phyloP scores from a whole-genome alignment of 2,113 vertebrate species.

The Ariopsis seemanni region DNA sequence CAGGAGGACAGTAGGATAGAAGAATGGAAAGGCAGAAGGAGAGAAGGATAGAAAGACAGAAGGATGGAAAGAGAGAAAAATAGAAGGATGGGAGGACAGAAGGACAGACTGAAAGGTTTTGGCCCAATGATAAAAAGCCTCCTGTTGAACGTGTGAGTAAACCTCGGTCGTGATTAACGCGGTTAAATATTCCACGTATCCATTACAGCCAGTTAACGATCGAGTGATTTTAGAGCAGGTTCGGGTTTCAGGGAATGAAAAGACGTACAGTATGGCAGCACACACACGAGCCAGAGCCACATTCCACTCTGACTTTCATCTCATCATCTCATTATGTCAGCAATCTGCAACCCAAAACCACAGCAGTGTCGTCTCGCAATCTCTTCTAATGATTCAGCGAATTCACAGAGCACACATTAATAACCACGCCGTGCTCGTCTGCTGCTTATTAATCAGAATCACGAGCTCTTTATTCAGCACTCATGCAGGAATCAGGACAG shows the following conservation, averaged over 20 bases:
- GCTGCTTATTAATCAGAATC: not conserved
- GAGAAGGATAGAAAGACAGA: not conserved
- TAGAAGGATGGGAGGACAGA: not conserved
- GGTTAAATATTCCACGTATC: not conserved
- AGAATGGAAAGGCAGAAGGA: too few relatives aligned
- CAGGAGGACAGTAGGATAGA: too few relatives aligned
- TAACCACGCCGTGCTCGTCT: not conserved
- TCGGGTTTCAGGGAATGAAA: conserved; percentile 13
- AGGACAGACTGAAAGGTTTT: not conserved
- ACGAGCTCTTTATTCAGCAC: not conserved
- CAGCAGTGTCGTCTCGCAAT: not conserved
- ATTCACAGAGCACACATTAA: not conserved
- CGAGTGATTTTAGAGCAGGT: not conserved
- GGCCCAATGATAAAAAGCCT: not conserved
- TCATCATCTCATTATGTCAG: conserved; percentile 26
- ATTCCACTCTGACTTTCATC: conserved; percentile 23
- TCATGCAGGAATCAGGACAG: not conserved
- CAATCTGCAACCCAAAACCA: conserved; percentile 18
- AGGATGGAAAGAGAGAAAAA: not conserved
- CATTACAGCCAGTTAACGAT: not conserved
- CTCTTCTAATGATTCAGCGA: not conserved
- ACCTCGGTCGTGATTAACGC: too few relatives aligned
- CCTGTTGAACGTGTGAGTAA: not conserved
- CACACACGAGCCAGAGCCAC: not conserved
- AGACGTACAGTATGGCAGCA: not conserved